Base-by-base conservation (phyloP, 2,888 invertebrate species). In the Philereme transversata region DNA sequence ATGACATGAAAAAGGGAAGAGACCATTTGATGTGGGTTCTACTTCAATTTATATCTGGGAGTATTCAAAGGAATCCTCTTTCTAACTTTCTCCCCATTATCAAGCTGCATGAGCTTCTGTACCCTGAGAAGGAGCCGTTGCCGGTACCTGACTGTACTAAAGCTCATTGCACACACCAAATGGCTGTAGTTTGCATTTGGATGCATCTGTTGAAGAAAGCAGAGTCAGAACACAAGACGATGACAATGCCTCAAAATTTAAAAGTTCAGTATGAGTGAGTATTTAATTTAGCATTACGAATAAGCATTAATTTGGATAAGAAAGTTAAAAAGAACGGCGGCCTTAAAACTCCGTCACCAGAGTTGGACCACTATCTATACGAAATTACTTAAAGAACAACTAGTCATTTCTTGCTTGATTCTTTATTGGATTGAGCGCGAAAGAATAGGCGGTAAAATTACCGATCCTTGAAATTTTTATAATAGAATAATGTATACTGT, bases 1-100 rank as follows among this genome's bases (percentile, higher is more conserved):
- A 96, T 70, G 97, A 97, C 77, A 92, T 98, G 80, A 94, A 96
- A 63, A 97, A 97, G 84, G 98, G 99, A 0, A 93, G 99, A 51
- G 99, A 99, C 87, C 98, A 99, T 77, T 91, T 99, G n/a, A 99
- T 99, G 99, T 99, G 99, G 99, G 97, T 98, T 22, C 90, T 99
- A 11, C 90, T 99, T 47, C 99, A 99, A 88, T 99, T 98, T 78
- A 97, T 99, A 74, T 99, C 99, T 0, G 99, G 99, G 51, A 98
- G 98, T 78, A 98, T 98, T 76, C 98, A 98, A 83, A 95, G 98
- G 73, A 98, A 98, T 88, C 97, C 98, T 0, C 87, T 97, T 50
- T 95, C 96, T 0, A 97, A 97, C 82, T 98, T 98, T 78, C 88
- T 98, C 65, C 97, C 98, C 0, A 97, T 99, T 63, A 94, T 99